These are phyloP conservation scores for Hoplostethus mediterraneus DNA, from an alignment of 2,797 vertebrate genomes.

Conservation along the genomic window DNA sequence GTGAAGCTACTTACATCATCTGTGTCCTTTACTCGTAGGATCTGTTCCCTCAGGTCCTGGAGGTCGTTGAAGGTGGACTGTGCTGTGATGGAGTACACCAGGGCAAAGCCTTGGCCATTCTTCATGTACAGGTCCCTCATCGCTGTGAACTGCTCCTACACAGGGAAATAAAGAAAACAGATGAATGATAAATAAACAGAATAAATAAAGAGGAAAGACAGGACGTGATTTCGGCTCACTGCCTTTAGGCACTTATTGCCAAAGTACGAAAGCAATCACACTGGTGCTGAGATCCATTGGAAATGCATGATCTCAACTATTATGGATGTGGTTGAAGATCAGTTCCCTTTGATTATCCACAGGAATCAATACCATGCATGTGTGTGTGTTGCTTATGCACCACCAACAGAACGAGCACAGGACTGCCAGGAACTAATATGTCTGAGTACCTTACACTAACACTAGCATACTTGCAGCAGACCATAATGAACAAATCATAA, in stretches of 20 bases:
- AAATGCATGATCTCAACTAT: background rate
- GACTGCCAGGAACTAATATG: background rate
- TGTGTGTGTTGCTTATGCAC: conserved; percentile 9
- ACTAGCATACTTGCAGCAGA: background rate
- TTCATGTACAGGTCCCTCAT: conserved; percentile 98
- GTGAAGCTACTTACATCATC: conserved; percentile 91
- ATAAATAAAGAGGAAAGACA: conserved; percentile 61
- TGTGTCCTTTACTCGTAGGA: conserved; percentile 98
- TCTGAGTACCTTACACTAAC: background rate
- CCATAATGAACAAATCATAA: background rate
- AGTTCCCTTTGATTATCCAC: conserved; percentile 3
- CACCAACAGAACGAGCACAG: background rate
- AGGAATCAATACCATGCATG: conserved; percentile 8
- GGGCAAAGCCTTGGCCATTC: conserved; percentile 95
- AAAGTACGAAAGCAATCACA: background rate
- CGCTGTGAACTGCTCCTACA: conserved; percentile 96
- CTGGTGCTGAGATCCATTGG: background rate
- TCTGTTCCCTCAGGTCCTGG: conserved; percentile 98
- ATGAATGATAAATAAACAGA: conserved; percentile 56
- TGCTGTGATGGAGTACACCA: conserved; percentile 97
- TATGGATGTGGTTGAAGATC: background rate
- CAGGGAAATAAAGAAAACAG: conserved; percentile 69
- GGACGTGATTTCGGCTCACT: conserved; percentile 18
- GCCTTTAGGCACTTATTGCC: background rate
- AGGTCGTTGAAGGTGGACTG: conserved; percentile 99